Evolutionary conservation across 2,797 vertebrate genomes (phyloP), one percentile per base, ranked within the genome.

Genomic region (Smutsia temminckii): DNA sequence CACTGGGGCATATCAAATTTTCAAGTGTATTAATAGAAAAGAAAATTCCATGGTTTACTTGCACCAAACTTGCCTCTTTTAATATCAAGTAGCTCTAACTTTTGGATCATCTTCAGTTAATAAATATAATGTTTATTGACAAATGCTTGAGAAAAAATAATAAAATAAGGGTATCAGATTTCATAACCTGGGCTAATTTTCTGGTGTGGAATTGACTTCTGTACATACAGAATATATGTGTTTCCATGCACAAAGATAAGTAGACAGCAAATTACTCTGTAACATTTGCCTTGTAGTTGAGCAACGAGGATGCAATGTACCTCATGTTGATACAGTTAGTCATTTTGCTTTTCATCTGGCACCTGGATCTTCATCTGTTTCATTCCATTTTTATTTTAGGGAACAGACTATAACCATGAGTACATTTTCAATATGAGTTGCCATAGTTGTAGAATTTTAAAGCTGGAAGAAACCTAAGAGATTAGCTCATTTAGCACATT

Each of bases 311-410:
- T 90, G 80, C 32, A 55, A 29, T 74, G 94, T 94, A 95, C 95
- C 86, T 95, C 94, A 46, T 94, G 88, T 94, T 85, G 95, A 91
- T 68, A 66, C 14, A 69, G 86, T 96, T 96, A 96, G 96, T 97
- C 97, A 96, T 86, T 97, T 94, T 83, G 95, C 91, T 93, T 95
- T 96, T 94, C 93, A 49, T 96, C 69, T 64, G 94, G 91, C 97
- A 97, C 97, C 96, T 97, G 97, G 79, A 95, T 93, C 93, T 95
- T 97, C 97, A 96, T 97, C 96, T 97, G 95, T 86, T 97, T 97
- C 92, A 95, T 91, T 96, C 92, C 93, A 87, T 96, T 97, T 97
- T 97, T 96, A 96, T 96, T 97, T 97, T 96, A 77, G 94, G 59
- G 96, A 94, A 96, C 89, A 95, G 94, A 86, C 78, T 91, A 90